Evolutionary conservation across 1,140 invertebrate genomes (phyloP).

Genomic region (Triops cancriformis): DNA sequence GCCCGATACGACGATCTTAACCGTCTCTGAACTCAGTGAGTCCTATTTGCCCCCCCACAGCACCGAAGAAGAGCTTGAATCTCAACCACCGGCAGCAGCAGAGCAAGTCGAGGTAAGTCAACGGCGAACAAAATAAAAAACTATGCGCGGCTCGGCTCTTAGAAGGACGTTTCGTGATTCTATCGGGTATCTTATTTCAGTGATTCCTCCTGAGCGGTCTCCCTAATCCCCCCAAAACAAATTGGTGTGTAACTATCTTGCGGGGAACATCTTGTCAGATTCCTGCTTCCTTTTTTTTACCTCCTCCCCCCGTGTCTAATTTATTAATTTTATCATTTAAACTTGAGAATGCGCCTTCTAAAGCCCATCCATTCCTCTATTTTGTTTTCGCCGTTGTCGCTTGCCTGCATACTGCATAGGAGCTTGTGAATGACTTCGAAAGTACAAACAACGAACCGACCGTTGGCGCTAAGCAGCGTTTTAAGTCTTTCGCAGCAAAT

Average conservation of each 20-base stretch:
- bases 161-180: neutral
- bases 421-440: neutral
- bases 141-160: constrained; percentile 7
- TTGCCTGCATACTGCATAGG: constrained; percentile 3
- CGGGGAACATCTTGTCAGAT: neutral
- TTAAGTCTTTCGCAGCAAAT: too few relatives aligned
- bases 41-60: neutral
- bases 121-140: neutral
- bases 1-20: neutral
- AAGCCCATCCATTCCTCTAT: neutral
- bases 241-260: neutral
- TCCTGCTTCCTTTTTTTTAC: neutral
- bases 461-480: neutral
- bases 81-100: neutral
- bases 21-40: neutral
- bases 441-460: neutral
- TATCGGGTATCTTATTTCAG: neutral
- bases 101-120: constrained; percentile 7
- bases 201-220: neutral
- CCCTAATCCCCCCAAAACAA: neutral
- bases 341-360: constrained; percentile 13
- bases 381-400: neutral
- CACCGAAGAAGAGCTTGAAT: neutral
- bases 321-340: neutral
- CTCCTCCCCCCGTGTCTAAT: neutral